These are phyloP conservation scores for Polyommatus icarus DNA, from an alignment of 2,888 invertebrate genomes.

Conservation along the genomic window DNA sequence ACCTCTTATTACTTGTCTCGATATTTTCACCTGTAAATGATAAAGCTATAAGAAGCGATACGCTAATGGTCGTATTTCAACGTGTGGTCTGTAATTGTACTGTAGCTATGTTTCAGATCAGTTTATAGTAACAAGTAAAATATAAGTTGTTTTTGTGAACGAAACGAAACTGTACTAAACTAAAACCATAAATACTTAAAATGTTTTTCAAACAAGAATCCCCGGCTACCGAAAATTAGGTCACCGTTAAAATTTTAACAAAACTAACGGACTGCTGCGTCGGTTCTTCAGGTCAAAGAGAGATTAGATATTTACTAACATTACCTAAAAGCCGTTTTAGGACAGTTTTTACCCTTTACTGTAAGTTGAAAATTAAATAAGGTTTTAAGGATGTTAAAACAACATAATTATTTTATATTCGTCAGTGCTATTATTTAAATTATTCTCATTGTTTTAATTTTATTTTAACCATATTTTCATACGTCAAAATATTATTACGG, in stretches of 20 bases:
- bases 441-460: neutral
- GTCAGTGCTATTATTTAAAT: neutral
- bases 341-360: neutral
- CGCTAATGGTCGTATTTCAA: too few relatives aligned
- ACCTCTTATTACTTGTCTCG: neutral
- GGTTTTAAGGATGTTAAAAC: neutral
- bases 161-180: too few relatives aligned
- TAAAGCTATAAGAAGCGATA: too few relatives aligned
- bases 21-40: neutral
- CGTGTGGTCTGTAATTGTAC: too few relatives aligned
- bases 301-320: neutral
- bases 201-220: constrained; percentile 5
- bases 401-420: neutral
- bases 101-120: too few relatives aligned
- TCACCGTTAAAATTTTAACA: neutral
- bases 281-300: constrained; percentile 3
- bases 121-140: too few relatives aligned
- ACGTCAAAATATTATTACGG: neutral
- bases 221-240: neutral
- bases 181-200: too few relatives aligned
- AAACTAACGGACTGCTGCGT: neutral
- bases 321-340: neutral
- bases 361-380: too few relatives aligned
- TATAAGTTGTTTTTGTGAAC: too few relatives aligned
- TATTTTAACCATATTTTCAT: too few relatives aligned